phyloP scores from a whole-genome alignment of 2,113 vertebrate genomes.

The Podarcis cretensis region DNA sequence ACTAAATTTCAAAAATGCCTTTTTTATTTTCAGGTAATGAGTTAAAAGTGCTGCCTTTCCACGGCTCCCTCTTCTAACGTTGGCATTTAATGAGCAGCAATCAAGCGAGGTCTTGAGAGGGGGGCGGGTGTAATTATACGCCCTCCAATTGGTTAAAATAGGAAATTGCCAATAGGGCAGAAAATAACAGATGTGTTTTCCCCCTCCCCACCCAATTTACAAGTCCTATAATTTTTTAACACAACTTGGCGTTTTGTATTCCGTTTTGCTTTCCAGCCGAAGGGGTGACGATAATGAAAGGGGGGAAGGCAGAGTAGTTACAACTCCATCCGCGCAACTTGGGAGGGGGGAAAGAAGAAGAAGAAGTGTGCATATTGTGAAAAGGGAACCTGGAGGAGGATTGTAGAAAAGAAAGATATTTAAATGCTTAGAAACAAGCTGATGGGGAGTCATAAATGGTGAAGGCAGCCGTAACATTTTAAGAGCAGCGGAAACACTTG shows the following conservation, averaged over 20 bases:
- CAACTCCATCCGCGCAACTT: conserved; percentile 18
- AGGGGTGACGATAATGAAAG: conserved; percentile 35
- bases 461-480: background rate
- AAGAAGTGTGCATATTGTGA: background rate
- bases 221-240: conserved; percentile 63
- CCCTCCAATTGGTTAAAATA: conserved; percentile 60
- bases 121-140: conserved; percentile 60
- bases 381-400: background rate
- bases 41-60: conserved; percentile 57
- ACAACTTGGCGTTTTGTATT: conserved; percentile 50
- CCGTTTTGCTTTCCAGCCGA: background rate
- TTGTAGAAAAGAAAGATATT: background rate
- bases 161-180: conserved; percentile 53
- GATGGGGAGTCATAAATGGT: background rate
- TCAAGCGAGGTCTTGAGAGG: conserved; percentile 45
- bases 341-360: background rate
- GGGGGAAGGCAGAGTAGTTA: background rate
- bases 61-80: conserved; percentile 19
- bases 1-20: conserved; percentile 57
- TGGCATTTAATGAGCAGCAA: conserved; percentile 59
- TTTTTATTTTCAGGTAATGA: conserved; percentile 54
- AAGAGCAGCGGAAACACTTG: background rate
- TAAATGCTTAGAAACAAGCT: conserved; percentile 30
- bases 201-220: conserved; percentile 18
- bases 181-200: conserved; percentile 47